Base-by-base conservation (phyloP, 2,888 invertebrate genomes). In the Aleiodes alternator region DNA sequence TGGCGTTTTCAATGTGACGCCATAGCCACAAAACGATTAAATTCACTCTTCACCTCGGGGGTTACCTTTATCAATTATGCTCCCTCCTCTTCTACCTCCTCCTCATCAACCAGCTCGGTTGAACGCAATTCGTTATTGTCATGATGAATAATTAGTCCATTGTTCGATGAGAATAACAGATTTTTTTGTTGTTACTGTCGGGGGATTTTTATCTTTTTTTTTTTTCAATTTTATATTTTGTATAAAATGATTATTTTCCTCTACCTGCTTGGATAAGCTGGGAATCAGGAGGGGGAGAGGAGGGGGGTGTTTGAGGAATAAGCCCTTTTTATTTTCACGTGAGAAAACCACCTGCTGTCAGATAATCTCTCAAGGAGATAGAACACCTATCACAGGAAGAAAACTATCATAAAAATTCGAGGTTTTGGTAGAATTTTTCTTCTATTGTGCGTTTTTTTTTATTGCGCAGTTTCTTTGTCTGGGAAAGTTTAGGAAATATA, bases 1-100 rank as follows among this genome's bases (percentile, higher is more conserved):
- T 61, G 61, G 61, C 34, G 43, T 61, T 61, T 61, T 61, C 61
- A 61, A 61, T 76, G 61, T 43, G 61, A 61, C 61, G 61, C 61
- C 38, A 31, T 11, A 29, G 14, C 16, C 61, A 43, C 57, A 57
- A 57, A 57, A 57, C 57, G 57, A 57, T 57, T 57, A 57, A 57
- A 50, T 71, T 59, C 53, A n/a, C 43, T 55, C 43, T 56, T 34
- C 71, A 57, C 71, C 75, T 55, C 69, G 74, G 43, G 38, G 64
- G 14, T 38, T 38, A 64, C 43, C 64, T 64, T 57, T 64, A 43
- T 64, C 64, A 64, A 64, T 64, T 64, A 64, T 57, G 43, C 16
- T 16, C 53, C 59, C 48, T 69, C 76, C 50, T 69, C 69, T 76
- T 50, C 66, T 76, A 6, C 34, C 34, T 64, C 34, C 34, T 64